These are phyloP conservation scores for Aspiorhynchus laticeps DNA, from an alignment of 2,113 vertebrate species.

Conservation along the genomic window DNA sequence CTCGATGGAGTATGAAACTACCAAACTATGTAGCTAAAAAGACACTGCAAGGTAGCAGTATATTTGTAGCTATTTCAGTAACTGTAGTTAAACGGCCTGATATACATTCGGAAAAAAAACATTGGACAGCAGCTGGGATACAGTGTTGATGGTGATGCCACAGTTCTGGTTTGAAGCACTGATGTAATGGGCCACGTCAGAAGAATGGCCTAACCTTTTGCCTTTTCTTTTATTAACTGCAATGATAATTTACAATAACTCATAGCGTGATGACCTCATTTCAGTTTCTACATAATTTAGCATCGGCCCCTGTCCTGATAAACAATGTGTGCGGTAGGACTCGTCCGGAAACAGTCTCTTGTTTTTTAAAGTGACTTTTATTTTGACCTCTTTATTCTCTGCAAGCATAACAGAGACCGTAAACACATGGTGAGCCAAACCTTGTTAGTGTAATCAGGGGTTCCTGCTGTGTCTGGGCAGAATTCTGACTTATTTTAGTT, in stretches of 20 bases:
- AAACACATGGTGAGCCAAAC: conserved; percentile 7
- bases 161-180: conserved; percentile 57
- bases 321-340: conserved; percentile 25
- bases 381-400: conserved; percentile 34
- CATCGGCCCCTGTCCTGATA: conserved; percentile 19
- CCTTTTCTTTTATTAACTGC: conserved; percentile 47
- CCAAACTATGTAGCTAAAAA: conserved; percentile 84
- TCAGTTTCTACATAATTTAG: conserved; percentile 37
- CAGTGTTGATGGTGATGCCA: conserved; percentile 55
- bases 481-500: neutral
- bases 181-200: conserved; percentile 68
- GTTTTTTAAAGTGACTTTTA: conserved; percentile 21
- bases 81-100: conserved; percentile 57
- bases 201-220: conserved; percentile 62
- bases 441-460: conserved; percentile 50
- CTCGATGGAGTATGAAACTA: conserved; percentile 81
- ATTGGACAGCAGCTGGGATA: conserved; percentile 60
- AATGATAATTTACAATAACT: conserved; percentile 32
- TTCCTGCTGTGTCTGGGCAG: conserved; percentile 24
- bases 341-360: conserved; percentile 24
- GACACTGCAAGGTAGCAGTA: conserved; percentile 26
- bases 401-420: conserved; percentile 14
- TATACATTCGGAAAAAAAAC: conserved; percentile 59
- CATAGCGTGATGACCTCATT: conserved; percentile 10
- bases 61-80: conserved; percentile 52